Evolutionary conservation across 2,113 vertebrate species (phyloP).

Genomic region (Bufo bufo): DNA sequence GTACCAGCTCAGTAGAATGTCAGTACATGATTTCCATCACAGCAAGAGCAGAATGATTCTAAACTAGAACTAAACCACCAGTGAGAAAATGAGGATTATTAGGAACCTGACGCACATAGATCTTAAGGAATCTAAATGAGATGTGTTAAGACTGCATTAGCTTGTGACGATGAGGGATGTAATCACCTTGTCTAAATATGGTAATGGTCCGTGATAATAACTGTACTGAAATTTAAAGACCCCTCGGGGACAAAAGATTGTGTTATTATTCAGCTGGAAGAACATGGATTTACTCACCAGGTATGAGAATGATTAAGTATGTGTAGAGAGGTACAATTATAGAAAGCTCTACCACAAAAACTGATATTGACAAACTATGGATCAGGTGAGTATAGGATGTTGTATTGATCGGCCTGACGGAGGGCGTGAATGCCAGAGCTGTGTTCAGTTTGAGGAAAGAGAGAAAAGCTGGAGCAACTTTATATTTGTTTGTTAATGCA

Average conservation of each 20-base stretch:
- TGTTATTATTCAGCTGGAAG: not conserved
- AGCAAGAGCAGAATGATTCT: no score
- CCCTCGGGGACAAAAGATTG: not conserved
- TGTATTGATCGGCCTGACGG: not conserved
- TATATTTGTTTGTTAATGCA: no score
- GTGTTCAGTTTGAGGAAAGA: no score
- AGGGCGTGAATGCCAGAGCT: no score
- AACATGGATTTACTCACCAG: not conserved
- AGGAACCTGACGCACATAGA: not conserved
- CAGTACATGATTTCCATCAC: no score
- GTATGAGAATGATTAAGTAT: not conserved
- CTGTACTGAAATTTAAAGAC: not conserved
- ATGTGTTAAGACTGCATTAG: not conserved
- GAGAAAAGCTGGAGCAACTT: no score
- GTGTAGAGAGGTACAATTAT: not conserved
- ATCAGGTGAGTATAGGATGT: not conserved
- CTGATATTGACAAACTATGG: not conserved
- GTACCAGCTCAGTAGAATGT: no score
- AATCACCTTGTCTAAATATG: not conserved
- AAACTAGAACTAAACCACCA: no score
- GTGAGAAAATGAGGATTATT: no score
- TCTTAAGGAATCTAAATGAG: not conserved
- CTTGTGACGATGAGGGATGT: not conserved
- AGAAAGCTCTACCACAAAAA: not conserved
- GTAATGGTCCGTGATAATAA: not conserved